Conservation (phyloP, 2,888 invertebrate species). For the Alcis repandata region DNA sequence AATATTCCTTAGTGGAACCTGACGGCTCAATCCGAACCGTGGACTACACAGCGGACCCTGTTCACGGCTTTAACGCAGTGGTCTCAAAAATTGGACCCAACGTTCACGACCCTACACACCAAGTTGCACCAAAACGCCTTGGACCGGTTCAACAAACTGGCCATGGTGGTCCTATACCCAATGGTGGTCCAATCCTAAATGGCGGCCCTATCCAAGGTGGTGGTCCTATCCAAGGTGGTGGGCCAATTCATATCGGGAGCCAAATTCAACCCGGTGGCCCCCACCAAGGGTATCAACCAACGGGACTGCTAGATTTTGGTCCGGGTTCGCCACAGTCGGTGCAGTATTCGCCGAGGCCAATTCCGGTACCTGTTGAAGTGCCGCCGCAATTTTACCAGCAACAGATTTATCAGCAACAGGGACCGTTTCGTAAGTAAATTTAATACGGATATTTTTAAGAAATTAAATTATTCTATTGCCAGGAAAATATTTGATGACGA, state of each 20-base stretch:
- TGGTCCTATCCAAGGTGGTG: slow-evolving; percentile 10
- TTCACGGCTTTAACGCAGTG: slow-evolving; percentile 87
- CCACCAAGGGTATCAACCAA: slow-evolving; percentile 4
- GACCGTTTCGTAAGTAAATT: slow-evolving; percentile 40
- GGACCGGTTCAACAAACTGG: slow-evolving; percentile 19
- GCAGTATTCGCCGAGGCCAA: slow-evolving; percentile 64
- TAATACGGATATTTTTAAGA: not conserved
- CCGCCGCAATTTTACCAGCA: slow-evolving; percentile 56
- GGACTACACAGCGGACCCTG: slow-evolving; percentile 86
- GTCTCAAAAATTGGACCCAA: slow-evolving; percentile 84
- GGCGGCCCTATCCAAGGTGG: slow-evolving; percentile 14
- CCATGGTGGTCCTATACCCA: slow-evolving; percentile 5
- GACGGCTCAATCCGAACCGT: slow-evolving; percentile 84
- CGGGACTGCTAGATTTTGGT: slow-evolving; percentile 8
- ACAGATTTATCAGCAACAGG: slow-evolving; percentile 31
- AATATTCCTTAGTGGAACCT: slow-evolving; percentile 84
- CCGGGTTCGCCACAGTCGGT: slow-evolving; percentile 43
- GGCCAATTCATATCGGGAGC: slow-evolving; percentile 3
- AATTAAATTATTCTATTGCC: too few species aligned
- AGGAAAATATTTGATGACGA: too few species aligned
- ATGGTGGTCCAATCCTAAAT: slow-evolving; percentile 10
- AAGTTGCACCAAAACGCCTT: slow-evolving; percentile 30
- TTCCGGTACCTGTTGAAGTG: slow-evolving; percentile 74
- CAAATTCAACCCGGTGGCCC: slow-evolving; percentile 2
- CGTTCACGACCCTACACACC: slow-evolving; percentile 69